Percentiles rank a stretch among this genome's conserved stretches.
Conservation (phyloP, 2,797 vertebrate species). For the Phoxinus dragarum region DNA sequence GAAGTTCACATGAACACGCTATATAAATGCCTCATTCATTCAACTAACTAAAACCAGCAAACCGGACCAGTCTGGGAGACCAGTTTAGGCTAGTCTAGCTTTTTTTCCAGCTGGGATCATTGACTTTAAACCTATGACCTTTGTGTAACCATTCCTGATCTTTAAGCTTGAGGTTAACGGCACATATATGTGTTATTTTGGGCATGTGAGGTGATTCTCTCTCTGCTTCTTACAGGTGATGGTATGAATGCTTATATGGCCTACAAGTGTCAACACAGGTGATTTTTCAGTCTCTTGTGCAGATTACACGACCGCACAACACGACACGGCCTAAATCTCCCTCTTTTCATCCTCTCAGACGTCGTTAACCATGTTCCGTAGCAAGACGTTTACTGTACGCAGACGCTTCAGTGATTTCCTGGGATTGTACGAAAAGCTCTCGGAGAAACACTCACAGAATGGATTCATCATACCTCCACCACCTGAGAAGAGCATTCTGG, state of each 20-base stretch:
- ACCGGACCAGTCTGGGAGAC: neutral
- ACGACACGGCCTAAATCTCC: neutral
- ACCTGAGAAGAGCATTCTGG: constrained; percentile 95
- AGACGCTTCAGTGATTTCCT: constrained; percentile 98
- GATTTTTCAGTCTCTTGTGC: constrained; percentile 48
- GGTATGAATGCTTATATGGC: constrained; percentile 99
- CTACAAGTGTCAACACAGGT: constrained; percentile 97
- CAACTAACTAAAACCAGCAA: neutral
- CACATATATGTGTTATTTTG: neutral
- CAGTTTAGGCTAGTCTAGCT: neutral
- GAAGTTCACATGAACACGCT: too few species aligned
- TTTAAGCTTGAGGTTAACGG: neutral
- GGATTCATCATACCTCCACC: constrained; percentile 95
- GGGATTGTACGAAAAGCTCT: constrained; percentile 95
- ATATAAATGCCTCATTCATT: too few species aligned
- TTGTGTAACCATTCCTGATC: neutral
- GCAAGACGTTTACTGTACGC: constrained; percentile 88
- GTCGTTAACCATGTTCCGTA: constrained; percentile 90
- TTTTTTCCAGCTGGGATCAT: neutral
- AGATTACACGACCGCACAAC: neutral
- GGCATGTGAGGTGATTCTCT: neutral
- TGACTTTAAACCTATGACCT: neutral
- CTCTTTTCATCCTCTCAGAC: constrained; percentile 78
- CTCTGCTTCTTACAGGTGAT: constrained; percentile 80
- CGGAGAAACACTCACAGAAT: constrained; percentile 91